Percentiles rank a stretch among this genome's conserved stretches.
Conservation (phyloP, 2,797 vertebrate species). For the Dromococcyx pavoninus region DNA sequence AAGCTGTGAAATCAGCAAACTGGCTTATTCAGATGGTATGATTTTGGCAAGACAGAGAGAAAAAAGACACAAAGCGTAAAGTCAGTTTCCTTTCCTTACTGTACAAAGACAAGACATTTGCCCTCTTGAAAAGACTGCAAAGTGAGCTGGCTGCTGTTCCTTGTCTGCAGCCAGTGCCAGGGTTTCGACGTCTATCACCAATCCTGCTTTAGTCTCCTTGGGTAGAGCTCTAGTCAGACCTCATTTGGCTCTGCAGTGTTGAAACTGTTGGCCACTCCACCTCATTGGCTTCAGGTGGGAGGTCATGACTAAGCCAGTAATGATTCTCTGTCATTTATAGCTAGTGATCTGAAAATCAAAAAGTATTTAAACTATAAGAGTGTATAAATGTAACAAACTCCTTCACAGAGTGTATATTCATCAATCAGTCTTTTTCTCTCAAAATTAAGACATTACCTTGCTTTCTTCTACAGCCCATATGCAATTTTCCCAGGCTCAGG, state of each 20-base stretch:
- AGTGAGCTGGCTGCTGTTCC: neutral
- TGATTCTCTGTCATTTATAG: neutral
- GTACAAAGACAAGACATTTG: neutral
- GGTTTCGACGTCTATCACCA: neutral
- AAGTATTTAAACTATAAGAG: neutral
- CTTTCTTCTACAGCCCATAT: neutral
- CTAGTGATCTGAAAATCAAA: neutral
- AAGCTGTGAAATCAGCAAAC: neutral
- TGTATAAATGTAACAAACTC: neutral
- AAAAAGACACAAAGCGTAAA: neutral
- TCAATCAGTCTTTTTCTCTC: neutral
- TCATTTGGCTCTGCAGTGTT: neutral
- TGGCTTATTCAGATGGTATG: neutral
- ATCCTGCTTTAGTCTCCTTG: neutral
- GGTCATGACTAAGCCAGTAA: neutral
- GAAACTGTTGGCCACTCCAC: neutral
- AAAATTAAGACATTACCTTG: neutral
- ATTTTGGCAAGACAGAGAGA: neutral
- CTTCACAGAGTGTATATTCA: neutral
- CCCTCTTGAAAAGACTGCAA: neutral
- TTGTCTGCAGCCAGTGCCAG: neutral
- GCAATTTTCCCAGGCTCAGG: neutral
- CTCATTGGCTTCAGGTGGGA: neutral
- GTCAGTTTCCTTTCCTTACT: neutral
- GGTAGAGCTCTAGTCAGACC: neutral